Base-by-base conservation (phyloP, 2,797 vertebrate genomes). In the Brotula barbata region DNA sequence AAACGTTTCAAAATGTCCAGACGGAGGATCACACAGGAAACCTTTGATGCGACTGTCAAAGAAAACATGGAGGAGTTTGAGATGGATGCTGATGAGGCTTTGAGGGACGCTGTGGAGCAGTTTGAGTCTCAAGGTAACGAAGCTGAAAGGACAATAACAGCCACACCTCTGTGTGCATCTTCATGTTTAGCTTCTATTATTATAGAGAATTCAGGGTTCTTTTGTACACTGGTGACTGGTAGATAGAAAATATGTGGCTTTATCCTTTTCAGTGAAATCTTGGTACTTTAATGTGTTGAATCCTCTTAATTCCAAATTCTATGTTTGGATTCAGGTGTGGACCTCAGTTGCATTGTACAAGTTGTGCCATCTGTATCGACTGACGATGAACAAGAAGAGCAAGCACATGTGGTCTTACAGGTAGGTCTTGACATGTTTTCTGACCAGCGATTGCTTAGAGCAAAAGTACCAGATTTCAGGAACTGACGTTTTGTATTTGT, bases 61-160 rank as follows among this genome's bases (percentile, higher is more conserved):
- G 96, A 98, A 64, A 98, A 98, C 75, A 92, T 97, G 1, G 86
- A 90, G 0, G 97, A 98, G 46, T 97, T 98, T 41, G 94, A 93
- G 40, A 95, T 98, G 95, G 93, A 91, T 0, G 86, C 92, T 0
- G 92, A 90, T 5, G 96, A 98, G 72, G 96, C 97, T 0, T 43
- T 98, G 64, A 90, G 63, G 7, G 96, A 98, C 9, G 96, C 97
- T 0, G 84, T 94, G 65, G 92, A 94, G 72, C 96, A 99, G 85
- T 97, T 98, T 67, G 93, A 96, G 62, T 94, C 95, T 36, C 97
- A 99, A 89, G 96, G 96, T 98, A 88, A 64, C 12, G 10, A 9
- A 15, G 14, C 23, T 11, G 5, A 31, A 34, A 19, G 47, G 10
- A 19, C 46, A 46, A n/a, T 20, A 6, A 3, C 41, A 20, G 19